Conservation (phyloP, 2,113 vertebrate species). For the Leucopsar rothschildi region DNA sequence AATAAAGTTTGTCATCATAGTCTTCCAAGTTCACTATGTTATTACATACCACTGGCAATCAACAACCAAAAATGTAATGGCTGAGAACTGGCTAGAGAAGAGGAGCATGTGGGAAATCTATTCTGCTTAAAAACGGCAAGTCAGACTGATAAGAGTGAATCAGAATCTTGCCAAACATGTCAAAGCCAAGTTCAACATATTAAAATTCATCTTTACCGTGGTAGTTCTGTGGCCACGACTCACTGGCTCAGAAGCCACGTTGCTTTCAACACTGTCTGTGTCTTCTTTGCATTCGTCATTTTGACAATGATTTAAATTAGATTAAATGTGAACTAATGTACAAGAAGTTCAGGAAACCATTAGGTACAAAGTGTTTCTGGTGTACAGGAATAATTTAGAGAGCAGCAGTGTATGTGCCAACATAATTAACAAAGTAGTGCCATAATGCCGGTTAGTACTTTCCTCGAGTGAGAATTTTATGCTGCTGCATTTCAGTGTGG, state of each 20-base stretch:
- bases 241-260: neutral
- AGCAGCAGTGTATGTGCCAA: slow-evolving; percentile 10
- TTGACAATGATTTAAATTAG: slow-evolving; percentile 7
- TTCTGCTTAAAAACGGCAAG: neutral
- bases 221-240: neutral
- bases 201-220: neutral
- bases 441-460: slow-evolving; percentile 15
- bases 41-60: neutral
- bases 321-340: neutral
- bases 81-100: neutral
- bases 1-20: neutral
- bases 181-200: neutral
- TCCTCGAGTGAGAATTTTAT: slow-evolving; percentile 28
- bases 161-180: neutral
- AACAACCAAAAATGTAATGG: neutral
- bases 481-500: neutral
- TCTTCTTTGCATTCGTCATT: neutral
- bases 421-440: slow-evolving; percentile 52
- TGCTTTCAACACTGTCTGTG: neutral
- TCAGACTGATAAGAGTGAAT: neutral
- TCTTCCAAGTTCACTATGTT: neutral
- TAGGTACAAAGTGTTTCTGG: neutral
- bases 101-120: neutral
- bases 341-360: slow-evolving; percentile 20
- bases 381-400: slow-evolving; percentile 30